phyloP scores from a whole-genome alignment of 2,888 invertebrate species.

The Lasioglossum leucozonium region DNA sequence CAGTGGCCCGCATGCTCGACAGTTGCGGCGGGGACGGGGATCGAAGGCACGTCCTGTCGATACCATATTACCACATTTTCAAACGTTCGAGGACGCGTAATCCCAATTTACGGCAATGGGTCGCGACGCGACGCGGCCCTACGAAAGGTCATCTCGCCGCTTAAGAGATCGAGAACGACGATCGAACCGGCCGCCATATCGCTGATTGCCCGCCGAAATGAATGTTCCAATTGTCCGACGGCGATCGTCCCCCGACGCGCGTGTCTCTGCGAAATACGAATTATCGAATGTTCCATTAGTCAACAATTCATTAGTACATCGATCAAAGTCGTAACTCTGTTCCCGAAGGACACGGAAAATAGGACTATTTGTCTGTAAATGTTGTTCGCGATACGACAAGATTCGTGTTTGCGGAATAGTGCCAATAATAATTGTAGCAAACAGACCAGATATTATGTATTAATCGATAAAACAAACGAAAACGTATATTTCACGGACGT shows the following conservation, averaged over 20 bases:
- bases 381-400: background rate
- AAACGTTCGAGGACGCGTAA: constrained; percentile 33
- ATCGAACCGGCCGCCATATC: background rate
- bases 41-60: constrained; percentile 59
- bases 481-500: too few relatives aligned
- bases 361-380: background rate
- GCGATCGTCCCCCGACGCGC: background rate
- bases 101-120: constrained; percentile 48
- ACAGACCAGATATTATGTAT: background rate
- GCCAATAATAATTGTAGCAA: background rate
- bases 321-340: too few relatives aligned
- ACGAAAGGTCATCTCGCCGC: constrained; percentile 18
- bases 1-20: constrained; percentile 62
- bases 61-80: constrained; percentile 59
- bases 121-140: background rate
- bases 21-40: constrained; percentile 46
- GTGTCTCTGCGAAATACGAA: background rate
- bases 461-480: background rate
- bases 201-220: background rate
- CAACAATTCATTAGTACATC: too few relatives aligned
- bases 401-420: background rate
- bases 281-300: background rate
- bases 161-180: constrained; percentile 5
- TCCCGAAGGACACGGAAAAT: too few relatives aligned
- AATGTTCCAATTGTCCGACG: constrained; percentile 19